Percentiles rank a stretch among this genome's conserved stretches.
phyloP scores from a whole-genome alignment of 2,113 vertebrate genomes.

The Hemichromis elongatus region DNA sequence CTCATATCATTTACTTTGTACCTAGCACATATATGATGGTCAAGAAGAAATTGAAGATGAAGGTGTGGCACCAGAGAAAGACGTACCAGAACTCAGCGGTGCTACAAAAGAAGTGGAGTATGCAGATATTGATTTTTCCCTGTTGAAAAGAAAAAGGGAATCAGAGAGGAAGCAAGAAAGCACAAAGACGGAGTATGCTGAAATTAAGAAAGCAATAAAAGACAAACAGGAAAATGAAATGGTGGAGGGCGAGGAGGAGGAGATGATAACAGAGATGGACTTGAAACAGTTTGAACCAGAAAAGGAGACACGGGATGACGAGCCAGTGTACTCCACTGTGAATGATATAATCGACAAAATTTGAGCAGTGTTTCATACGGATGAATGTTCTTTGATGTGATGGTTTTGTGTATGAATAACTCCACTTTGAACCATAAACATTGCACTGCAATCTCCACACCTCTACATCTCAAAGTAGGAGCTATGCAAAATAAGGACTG shows the following conservation, averaged over 20 bases:
- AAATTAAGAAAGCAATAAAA: conserved; percentile 38
- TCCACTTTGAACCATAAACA: neutral
- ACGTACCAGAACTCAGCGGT: neutral
- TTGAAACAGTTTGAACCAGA: neutral
- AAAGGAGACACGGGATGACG: neutral
- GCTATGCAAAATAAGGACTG: neutral
- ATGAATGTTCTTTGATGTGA: neutral
- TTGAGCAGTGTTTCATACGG: neutral
- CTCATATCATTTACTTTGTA: neutral
- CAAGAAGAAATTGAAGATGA: neutral
- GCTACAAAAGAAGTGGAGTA: conserved; percentile 45
- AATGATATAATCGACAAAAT: neutral
- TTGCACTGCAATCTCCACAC: neutral
- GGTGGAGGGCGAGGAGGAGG: neutral
- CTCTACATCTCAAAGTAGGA: neutral
- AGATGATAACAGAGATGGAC: neutral
- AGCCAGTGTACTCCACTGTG: conserved; percentile 32
- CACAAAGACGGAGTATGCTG: conserved; percentile 52
- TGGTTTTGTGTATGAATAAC: neutral
- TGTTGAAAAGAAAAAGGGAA: conserved; percentile 27
- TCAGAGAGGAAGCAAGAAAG: neutral
- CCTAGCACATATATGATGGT: conserved; percentile 5
- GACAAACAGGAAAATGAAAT: neutral
- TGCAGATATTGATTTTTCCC: conserved; percentile 60
- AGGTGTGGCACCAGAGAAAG: neutral